These are phyloP conservation scores for Andrena chrysosceles DNA, from an alignment of 2,888 invertebrate species.

Conservation along the genomic window DNA sequence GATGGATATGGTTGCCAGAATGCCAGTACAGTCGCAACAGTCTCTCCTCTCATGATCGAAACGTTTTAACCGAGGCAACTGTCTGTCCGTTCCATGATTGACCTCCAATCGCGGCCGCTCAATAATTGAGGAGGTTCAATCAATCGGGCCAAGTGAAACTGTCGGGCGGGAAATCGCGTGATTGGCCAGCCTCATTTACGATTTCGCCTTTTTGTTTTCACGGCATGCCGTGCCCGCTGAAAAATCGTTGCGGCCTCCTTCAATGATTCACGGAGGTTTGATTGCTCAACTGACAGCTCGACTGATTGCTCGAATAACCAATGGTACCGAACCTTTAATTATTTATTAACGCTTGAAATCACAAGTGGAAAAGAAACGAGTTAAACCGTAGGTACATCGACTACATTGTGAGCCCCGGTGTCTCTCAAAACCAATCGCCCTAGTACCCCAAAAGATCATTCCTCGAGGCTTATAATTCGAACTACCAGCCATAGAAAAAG, in stretches of 20 bases:
- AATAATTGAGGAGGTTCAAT: constrained; percentile 55
- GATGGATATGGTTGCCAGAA: background rate
- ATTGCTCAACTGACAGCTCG: constrained; percentile 14
- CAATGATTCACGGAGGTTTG: constrained; percentile 53
- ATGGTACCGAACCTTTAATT: background rate
- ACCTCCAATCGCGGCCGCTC: constrained; percentile 41
- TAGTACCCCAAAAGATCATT: no score
- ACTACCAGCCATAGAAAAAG: background rate
- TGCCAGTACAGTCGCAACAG: background rate
- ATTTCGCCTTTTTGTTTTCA: constrained; percentile 26
- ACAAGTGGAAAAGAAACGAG: background rate
- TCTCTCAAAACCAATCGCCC: no score
- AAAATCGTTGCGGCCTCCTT: constrained; percentile 62
- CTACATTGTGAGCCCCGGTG: no score
- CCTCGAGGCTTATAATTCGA: background rate
- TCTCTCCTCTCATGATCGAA: constrained; percentile 15
- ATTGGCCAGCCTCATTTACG: constrained; percentile 50
- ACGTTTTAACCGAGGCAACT: constrained; percentile 21
- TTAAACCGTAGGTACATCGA: no score
- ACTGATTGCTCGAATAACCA: constrained; percentile 19
- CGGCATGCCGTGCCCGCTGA: constrained; percentile 27
- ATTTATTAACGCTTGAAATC: background rate
- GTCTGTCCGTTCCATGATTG: constrained; percentile 40
- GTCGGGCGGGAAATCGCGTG: constrained; percentile 54
- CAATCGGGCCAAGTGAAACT: constrained; percentile 35